Base-by-base conservation (phyloP, 92 coral and sea anemone genomes). In the Blastomussa wellsi region DNA sequence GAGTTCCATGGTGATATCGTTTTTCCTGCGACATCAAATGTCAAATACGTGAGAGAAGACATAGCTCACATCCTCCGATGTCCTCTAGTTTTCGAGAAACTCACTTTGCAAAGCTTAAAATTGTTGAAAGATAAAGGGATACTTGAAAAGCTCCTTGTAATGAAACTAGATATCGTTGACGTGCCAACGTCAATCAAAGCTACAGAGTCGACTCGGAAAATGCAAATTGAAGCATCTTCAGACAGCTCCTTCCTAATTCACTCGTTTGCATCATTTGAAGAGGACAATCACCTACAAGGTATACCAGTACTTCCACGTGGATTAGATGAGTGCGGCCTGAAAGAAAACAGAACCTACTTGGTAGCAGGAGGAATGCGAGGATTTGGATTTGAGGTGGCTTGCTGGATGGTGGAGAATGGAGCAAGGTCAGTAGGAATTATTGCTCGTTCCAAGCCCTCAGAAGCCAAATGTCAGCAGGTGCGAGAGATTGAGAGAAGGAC, bases 331-430 rank as follows among this genome's bases (percentile, higher is more conserved):
- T 64, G 48, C 14, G 91, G 93, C 4, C 80, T 95, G 64, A 93
- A 89, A 74, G 84, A 49, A 37, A 83, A 91, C 77, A 78, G 92
- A 31, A 89, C 96, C 5, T 95, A 95, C 82, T 35, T 95, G 78
- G 89, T 95, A 22, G 94, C 88, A 5, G 98, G 98, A 20, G 98
- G 94, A 8, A 41, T 89, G 17, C 75, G 93, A 35, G 98, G 98
- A 17, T 89, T 90, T 88, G 98, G 98, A 39, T 95, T 90, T 55
- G 94, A 92, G 57, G 93, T 95, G 55, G 98, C 90, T 1, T 79
- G 84, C 3, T 95, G 98, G 98, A 88, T 95, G 93, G 90, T 89
- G 15, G 86, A 88, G 51, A 84, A 95, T 64, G 94, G 94, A 13
- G 98, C 98, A 3, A 86, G 77, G 24, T 86, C 94, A 0, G 52